Evolutionary conservation across 2,888 invertebrate genomes (phyloP).

Genomic region (Prosopocoilus inquinatus): DNA sequence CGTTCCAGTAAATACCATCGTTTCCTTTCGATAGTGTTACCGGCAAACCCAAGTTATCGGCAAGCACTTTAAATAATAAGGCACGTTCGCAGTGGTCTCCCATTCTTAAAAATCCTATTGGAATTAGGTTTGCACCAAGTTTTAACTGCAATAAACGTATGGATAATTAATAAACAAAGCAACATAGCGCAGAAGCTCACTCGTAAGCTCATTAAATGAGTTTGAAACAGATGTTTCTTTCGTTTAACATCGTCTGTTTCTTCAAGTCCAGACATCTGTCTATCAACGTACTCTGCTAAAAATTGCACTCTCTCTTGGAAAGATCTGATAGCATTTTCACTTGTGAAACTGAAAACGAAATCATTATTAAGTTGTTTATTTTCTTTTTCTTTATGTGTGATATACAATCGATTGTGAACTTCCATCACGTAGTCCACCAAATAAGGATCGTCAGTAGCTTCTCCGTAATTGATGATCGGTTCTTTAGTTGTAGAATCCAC

Average conservation of each 20-base stretch:
- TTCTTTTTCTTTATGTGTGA: too few relatives aligned
- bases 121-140: conserved; percentile 52
- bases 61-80: conserved; percentile 56
- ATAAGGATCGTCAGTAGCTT: conserved; percentile 8
- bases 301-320: conserved; percentile 1
- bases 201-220: conserved; percentile 8
- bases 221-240: conserved; percentile 3
- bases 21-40: conserved; percentile 49
- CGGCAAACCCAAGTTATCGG: conserved; percentile 53
- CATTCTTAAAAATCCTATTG: conserved; percentile 51
- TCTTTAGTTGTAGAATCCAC: background rate
- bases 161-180: too few relatives aligned
- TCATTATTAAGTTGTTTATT: too few relatives aligned
- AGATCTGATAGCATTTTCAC: background rate
- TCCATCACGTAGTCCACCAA: conserved; percentile 9
- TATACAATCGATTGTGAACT: conserved; percentile 8
- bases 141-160: background rate
- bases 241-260: conserved; percentile 6
- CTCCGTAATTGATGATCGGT: background rate
- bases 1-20: conserved; percentile 50
- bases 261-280: conserved; percentile 13
- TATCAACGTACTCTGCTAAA: conserved; percentile 11
- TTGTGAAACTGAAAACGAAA: too few relatives aligned
- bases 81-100: conserved; percentile 56
- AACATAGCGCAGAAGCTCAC: too few relatives aligned